Conservation (phyloP, 2,113 vertebrate species). For the Camelus dromedarius region DNA sequence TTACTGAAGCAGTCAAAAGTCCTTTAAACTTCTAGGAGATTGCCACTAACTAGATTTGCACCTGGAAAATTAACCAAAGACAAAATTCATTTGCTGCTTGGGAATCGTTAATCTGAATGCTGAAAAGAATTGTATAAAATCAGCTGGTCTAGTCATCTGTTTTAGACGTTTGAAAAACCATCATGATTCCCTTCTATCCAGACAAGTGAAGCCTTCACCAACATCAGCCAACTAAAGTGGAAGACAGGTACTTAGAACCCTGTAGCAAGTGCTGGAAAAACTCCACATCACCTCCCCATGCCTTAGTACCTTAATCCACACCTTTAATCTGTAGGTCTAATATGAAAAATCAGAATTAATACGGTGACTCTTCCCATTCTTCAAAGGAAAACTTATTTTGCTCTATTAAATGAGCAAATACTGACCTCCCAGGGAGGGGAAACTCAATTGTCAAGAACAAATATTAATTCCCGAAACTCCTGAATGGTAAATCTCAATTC, state of each 20-base stretch:
- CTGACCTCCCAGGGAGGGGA: not conserved
- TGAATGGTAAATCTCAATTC: not conserved
- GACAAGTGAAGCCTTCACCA: not conserved
- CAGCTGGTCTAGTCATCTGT: not conserved
- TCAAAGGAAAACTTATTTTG: conserved; percentile 30
- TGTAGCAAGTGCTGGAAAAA: not conserved
- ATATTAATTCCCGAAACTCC: conserved; percentile 30
- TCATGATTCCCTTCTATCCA: not conserved
- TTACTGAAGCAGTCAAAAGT: not conserved
- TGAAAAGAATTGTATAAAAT: not conserved
- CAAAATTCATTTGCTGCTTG: conserved; percentile 2
- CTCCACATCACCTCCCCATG: no score
- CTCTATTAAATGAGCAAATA: conserved; percentile 38
- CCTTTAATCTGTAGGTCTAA: not conserved
- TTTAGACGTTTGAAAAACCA: not conserved
- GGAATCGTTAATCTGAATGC: not conserved
- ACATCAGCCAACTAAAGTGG: not conserved
- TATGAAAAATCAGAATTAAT: conserved; percentile 26
- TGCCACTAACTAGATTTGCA: conserved; percentile 22
- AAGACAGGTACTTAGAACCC: not conserved
- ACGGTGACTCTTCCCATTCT: not conserved
- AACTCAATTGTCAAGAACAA: conserved; percentile 45
- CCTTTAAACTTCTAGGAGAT: not conserved
- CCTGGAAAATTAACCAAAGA: conserved; percentile 13
- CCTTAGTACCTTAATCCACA: not conserved